phyloP scores from a whole-genome alignment of 1,140 invertebrate genomes.

The Lasioglossum baleicum region DNA sequence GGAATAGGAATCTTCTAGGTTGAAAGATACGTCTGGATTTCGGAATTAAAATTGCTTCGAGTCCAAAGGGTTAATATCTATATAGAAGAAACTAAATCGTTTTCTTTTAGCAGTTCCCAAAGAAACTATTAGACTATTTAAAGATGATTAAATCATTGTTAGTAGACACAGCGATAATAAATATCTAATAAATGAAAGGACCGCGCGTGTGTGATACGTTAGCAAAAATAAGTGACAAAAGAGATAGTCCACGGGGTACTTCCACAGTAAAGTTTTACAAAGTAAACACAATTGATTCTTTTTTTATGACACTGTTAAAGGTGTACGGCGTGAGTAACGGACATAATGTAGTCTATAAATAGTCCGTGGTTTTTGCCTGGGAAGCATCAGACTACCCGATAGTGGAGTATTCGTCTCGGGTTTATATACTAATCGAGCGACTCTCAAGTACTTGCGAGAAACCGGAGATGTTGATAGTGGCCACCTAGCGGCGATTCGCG shows the following conservation, averaged over 20 bases:
- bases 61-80: too few relatives aligned
- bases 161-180: too few relatives aligned
- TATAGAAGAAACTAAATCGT: too few relatives aligned
- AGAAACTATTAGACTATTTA: too few relatives aligned
- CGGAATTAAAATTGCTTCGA: too few relatives aligned
- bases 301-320: slow-evolving; percentile 56
- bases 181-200: too few relatives aligned
- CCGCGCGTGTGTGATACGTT: too few relatives aligned
- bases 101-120: too few relatives aligned
- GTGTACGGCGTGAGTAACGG: slow-evolving; percentile 42
- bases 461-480: fast-evolving
- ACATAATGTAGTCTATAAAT: slow-evolving; percentile 63
- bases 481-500: neutral
- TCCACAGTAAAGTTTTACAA: slow-evolving; percentile 47
- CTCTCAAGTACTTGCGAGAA: slow-evolving; percentile 50
- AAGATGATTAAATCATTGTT: too few relatives aligned
- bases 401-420: neutral
- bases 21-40: too few relatives aligned
- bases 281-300: slow-evolving; percentile 22
- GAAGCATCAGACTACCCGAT: slow-evolving; percentile 71
- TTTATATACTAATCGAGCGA: slow-evolving; percentile 62
- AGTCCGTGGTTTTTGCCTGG: slow-evolving; percentile 66
- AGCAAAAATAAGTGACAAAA: slow-evolving; percentile 8
- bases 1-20: too few relatives aligned
- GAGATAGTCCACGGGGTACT: slow-evolving; percentile 28